Conservation (phyloP, 2,113 vertebrate genomes). For the Sturnira hondurensis region DNA sequence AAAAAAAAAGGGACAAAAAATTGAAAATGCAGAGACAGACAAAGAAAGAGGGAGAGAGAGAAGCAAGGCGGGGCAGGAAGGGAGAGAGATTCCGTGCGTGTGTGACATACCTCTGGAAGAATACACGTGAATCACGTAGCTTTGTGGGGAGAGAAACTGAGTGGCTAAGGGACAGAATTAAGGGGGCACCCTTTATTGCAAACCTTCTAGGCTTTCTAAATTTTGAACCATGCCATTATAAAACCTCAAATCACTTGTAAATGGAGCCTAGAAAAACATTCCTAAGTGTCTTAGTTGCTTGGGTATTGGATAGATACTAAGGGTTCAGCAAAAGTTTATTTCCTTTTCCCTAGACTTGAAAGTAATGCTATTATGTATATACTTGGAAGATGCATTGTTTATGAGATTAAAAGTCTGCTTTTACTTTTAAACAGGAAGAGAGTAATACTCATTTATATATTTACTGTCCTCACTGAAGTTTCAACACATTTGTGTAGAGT, state of each 20-base stretch:
- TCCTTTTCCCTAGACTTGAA: neutral
- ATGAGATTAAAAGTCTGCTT: neutral
- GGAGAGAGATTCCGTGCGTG: neutral
- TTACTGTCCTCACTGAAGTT: neutral
- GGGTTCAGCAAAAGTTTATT: neutral
- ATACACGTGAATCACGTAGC: neutral
- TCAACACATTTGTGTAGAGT: neutral
- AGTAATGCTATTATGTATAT: neutral
- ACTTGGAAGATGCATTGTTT: neutral
- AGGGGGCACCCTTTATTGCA: neutral
- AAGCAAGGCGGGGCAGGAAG: accelerated
- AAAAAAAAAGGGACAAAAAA: neutral
- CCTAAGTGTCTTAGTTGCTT: neutral
- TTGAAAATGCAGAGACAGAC: neutral
- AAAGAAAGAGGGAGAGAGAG: neutral
- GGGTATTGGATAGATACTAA: neutral
- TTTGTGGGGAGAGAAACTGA: neutral
- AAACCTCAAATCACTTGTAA: neutral
- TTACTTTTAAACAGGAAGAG: neutral
- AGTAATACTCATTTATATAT: neutral
- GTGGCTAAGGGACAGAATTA: neutral
- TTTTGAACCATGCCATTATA: neutral
- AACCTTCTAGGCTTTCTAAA: neutral
- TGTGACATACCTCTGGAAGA: neutral
- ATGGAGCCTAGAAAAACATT: neutral